Evolutionary conservation across 1,140 invertebrate species (phyloP).

Genomic region (Rhagoletis zephyria): DNA sequence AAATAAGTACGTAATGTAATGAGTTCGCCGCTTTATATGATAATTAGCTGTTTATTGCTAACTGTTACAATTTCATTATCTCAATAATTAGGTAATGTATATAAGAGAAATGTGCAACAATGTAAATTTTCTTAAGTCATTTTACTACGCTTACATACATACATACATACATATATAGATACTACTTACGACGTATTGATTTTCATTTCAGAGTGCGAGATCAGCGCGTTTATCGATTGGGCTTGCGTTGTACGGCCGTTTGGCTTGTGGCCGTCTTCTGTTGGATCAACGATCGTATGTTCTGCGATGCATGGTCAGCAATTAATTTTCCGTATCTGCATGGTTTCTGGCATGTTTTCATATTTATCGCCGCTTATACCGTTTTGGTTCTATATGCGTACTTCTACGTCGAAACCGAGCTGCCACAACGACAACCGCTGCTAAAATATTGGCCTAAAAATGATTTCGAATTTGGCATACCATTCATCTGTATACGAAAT

Average conservation of each 20-base stretch:
- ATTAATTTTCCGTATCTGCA: constrained; percentile 86
- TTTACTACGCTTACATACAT: no score
- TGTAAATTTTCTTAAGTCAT: no score
- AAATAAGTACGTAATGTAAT: neutral
- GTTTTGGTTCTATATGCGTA: constrained; percentile 84
- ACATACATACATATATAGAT: no score
- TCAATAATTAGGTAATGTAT: neutral
- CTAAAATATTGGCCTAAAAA: constrained; percentile 84
- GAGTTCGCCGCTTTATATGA: neutral
- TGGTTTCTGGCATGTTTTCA: constrained; percentile 86
- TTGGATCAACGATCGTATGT: constrained; percentile 85
- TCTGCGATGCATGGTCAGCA: constrained; percentile 84
- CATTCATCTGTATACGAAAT: constrained; percentile 80
- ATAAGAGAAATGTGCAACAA: no score
- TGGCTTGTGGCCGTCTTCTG: constrained; percentile 81
- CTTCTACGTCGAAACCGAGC: constrained; percentile 82
- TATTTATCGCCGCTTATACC: constrained; percentile 84
- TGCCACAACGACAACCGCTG: constrained; percentile 80
- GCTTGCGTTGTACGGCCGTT: constrained; percentile 79
- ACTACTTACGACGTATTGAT: neutral
- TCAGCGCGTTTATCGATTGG: constrained; percentile 79
- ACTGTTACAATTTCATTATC: neutral
- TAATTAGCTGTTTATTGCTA: constrained; percentile 2
- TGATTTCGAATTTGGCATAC: constrained; percentile 83
- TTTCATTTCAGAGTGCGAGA: constrained; percentile 77